Conservation (phyloP, 2,797 vertebrate species). For the Leucoraja ocellata region DNA sequence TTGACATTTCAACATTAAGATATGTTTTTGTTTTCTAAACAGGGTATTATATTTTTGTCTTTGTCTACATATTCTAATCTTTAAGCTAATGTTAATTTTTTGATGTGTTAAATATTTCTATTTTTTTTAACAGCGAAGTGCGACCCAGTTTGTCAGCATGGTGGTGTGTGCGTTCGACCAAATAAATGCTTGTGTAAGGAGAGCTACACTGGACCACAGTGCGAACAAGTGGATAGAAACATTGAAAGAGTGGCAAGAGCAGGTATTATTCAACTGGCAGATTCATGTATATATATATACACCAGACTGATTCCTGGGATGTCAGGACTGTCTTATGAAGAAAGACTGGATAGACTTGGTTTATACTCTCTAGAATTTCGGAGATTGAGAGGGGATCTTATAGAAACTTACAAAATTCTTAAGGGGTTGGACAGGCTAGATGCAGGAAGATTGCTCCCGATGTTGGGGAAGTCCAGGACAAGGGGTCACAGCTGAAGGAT, state of each 20-base stretch:
- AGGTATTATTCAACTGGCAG: conserved; percentile 66
- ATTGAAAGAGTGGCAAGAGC: conserved; percentile 76
- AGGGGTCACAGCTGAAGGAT: no score
- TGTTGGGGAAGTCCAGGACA: no score
- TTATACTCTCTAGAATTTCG: no score
- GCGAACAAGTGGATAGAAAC: conserved; percentile 85
- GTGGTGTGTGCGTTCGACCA: conserved; percentile 88
- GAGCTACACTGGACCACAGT: conserved; percentile 83
- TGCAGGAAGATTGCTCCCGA: no score
- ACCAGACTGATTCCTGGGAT: no score
- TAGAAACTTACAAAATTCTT: no score
- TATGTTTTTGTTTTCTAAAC: conserved; percentile 35
- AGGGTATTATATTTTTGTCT: not conserved
- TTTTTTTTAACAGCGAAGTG: conserved; percentile 77
- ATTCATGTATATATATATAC: not conserved
- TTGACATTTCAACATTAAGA: conserved; percentile 6
- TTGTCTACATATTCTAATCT: not conserved
- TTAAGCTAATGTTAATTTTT: not conserved
- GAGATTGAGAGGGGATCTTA: no score
- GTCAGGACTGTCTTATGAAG: no score
- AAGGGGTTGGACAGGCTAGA: no score
- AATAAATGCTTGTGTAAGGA: conserved; percentile 95
- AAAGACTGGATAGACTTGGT: no score
- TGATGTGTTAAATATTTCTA: conserved; percentile 2
- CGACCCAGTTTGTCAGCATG: conserved; percentile 83